A percentile compares a stretch with the other conserved stretches of the same genome.
Conservation (phyloP, 2,888 invertebrate species). For the Apodemia zela region DNA sequence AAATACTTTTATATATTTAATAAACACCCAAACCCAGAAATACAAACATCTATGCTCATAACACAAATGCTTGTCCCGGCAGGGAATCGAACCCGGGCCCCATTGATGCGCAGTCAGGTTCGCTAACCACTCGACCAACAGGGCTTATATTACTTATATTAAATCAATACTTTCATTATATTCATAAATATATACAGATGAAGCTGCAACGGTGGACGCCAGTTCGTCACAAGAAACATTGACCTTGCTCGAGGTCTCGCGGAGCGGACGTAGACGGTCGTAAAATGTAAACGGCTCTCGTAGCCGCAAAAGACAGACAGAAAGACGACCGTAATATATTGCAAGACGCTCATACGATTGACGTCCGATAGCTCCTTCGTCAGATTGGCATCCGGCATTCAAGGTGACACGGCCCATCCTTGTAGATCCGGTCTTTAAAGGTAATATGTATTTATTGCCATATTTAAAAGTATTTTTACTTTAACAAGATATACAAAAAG, state of each 20-base stretch:
- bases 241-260: slow-evolving; percentile 67
- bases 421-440: slow-evolving; percentile 60
- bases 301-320: slow-evolving; percentile 61
- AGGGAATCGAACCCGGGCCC: too few relatives aligned
- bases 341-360: slow-evolving; percentile 71
- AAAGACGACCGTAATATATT: slow-evolving; percentile 64
- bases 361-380: slow-evolving; percentile 70
- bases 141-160: too few relatives aligned
- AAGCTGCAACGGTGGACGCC: slow-evolving; percentile 29
- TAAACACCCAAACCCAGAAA: too few relatives aligned
- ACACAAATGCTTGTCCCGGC: too few relatives aligned
- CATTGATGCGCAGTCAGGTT: too few relatives aligned
- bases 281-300: slow-evolving; percentile 71
- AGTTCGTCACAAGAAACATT: slow-evolving; percentile 48
- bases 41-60: too few relatives aligned
- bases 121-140: too few relatives aligned
- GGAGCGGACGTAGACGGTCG: slow-evolving; percentile 69
- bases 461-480: slow-evolving; percentile 5
- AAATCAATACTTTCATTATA: too few relatives aligned
- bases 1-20: too few relatives aligned
- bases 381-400: slow-evolving; percentile 74
- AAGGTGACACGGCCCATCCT: slow-evolving; percentile 75
- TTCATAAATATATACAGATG: neutral
- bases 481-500: neutral
- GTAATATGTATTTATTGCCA: slow-evolving; percentile 32